Evolutionary conservation across 1,140 invertebrate genomes (phyloP).

Genomic region (Philopotamus ludificatus): DNA sequence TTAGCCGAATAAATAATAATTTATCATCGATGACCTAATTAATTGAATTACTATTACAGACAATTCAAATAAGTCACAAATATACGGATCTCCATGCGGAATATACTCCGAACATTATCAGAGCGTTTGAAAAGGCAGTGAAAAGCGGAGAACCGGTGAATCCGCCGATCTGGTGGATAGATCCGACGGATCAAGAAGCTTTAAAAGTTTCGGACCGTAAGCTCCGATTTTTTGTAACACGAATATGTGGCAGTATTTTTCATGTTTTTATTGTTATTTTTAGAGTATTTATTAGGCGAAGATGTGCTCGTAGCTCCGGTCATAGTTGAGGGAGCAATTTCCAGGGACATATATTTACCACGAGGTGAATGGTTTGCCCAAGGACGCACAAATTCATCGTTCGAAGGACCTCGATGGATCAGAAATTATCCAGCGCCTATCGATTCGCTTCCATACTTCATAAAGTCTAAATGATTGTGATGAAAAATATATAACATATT

Average conservation of each 20-base stretch:
- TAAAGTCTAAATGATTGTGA: slow-evolving; percentile 30
- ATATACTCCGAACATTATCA: slow-evolving; percentile 56
- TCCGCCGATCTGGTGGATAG: slow-evolving; percentile 76
- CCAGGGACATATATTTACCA: slow-evolving; percentile 68
- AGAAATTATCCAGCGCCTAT: slow-evolving; percentile 63
- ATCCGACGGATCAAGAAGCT: slow-evolving; percentile 54
- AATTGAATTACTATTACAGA: slow-evolving; percentile 19
- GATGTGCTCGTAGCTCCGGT: slow-evolving; percentile 71
- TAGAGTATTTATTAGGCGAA: slow-evolving; percentile 73
- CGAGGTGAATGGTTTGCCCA: slow-evolving; percentile 58
- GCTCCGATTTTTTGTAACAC: background rate
- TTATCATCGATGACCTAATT: background rate
- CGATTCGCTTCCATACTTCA: slow-evolving; percentile 61
- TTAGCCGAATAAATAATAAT: slow-evolving; percentile 7
- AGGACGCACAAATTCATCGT: slow-evolving; percentile 41
- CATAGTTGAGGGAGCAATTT: slow-evolving; percentile 58
- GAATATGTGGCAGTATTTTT: background rate
- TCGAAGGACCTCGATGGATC: slow-evolving; percentile 56
- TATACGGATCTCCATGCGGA: slow-evolving; percentile 60
- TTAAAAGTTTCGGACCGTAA: slow-evolving; percentile 39
- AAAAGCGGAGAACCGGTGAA: slow-evolving; percentile 63
- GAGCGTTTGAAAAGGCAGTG: slow-evolving; percentile 55
- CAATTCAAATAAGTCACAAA: slow-evolving; percentile 45
- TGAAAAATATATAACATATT: background rate
- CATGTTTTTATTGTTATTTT: background rate